A percentile compares a stretch with the other conserved stretches of the same genome.
Conservation (phyloP, 2,113 vertebrate genomes). For the Sturnus vulgaris region DNA sequence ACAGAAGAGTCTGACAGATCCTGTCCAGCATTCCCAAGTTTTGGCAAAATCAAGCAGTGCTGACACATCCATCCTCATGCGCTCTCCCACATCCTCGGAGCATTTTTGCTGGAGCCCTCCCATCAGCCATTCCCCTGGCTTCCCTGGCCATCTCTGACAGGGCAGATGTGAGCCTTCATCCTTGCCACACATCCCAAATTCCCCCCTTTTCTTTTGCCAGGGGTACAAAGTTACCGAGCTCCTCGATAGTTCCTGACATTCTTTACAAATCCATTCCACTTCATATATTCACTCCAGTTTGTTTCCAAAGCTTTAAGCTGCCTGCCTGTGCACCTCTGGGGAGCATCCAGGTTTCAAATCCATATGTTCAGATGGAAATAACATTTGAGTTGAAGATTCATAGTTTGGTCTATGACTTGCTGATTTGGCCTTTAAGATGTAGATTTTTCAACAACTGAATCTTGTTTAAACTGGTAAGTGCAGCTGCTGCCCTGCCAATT, state of each 20-base stretch:
- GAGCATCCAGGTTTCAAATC: not conserved
- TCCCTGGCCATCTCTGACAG: rapidly evolving
- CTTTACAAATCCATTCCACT: not conserved
- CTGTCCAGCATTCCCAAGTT: not conserved
- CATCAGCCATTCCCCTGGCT: not conserved
- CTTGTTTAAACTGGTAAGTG: conserved; percentile 43
- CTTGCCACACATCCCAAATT: not conserved
- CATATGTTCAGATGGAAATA: conserved; percentile 43
- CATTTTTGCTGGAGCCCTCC: rapidly evolving
- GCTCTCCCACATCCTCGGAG: not conserved
- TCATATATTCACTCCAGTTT: not conserved
- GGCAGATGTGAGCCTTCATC: not conserved
- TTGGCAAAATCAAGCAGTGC: not conserved
- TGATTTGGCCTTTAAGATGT: conserved; percentile 27
- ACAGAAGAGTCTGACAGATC: not conserved
- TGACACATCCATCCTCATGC: rapidly evolving
- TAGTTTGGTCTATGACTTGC: conserved; percentile 21
- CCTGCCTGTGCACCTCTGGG: not conserved
- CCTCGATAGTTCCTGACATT: not conserved
- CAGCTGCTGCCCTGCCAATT: conserved; percentile 32
- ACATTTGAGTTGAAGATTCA: conserved; percentile 26
- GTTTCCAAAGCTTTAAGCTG: not conserved
- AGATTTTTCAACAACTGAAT: not conserved
- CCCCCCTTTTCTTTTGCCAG: not conserved
- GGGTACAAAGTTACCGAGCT: rapidly evolving